Evolutionary conservation across 92 coral and sea anemone species (phyloP), one percentile per base, ranked within the genome.

Genomic region (Zoanthus sociatus): DNA sequence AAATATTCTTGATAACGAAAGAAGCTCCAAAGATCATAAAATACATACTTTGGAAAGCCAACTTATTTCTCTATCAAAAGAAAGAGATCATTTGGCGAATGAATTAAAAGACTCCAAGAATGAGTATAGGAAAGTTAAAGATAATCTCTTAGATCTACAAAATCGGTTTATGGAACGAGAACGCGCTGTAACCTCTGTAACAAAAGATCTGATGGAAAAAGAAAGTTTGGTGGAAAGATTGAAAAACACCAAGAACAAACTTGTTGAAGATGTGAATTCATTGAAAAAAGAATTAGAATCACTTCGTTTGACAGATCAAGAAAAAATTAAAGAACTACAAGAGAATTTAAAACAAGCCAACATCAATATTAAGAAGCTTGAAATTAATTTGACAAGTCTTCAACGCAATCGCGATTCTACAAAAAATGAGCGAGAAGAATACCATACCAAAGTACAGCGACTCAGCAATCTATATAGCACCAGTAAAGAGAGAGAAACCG

Each of bases 221-320:
- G 88, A 82, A 33, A 92, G 82, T 30, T 72, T 93, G 83, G 77
- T 95, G 73, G 97, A 93, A 18, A 92, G 87, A 44, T 83, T 97
- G 63, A 97, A 78, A 83, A 90, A 91, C 68, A 90, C 95, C 84
- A 97, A 95, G 78, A 90, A 83, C 14, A 82, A 90, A 47, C 89
- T 95, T 54, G 92, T 75, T 12, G 89, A 92, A 26, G 99, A 97
- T 31, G 82, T 97, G 20, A 55, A 79, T 13, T 91, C 84, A 14
- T 87, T 93, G 26, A 95, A 93, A 87, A 95, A 93, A 67, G 99
- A 97, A 74, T 92, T 95, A n/a, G 99, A 95, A 74, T 87, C 93
- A 20, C 85, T 93, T 12, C 95, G 99, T 32, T 76, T 71, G 45
- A 89, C 92, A 71, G 93, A 94, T 76, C 98, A 92, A 86, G 98